Evolutionary conservation across 2,888 invertebrate genomes (phyloP).

Genomic region (Clunio marinus): DNA sequence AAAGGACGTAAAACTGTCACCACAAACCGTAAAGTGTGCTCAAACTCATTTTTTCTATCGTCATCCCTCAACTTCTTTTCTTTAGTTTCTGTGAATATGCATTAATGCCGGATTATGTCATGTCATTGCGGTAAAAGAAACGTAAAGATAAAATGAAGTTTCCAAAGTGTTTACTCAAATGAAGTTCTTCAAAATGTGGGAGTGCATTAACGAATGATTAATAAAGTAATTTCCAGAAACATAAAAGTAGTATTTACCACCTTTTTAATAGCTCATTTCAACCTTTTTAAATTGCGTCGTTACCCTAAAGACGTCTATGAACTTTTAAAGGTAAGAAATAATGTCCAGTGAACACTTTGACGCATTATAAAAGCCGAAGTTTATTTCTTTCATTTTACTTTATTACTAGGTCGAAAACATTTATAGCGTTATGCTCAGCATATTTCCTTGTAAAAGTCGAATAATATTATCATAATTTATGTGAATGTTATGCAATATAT

Average conservation of each 20-base stretch:
- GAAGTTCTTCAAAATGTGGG: slow-evolving; percentile 2
- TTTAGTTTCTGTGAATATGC: slow-evolving; percentile 1
- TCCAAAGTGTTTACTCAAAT: neutral
- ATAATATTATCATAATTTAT: neutral
- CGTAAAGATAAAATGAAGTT: neutral
- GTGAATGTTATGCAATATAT: slow-evolving; percentile 7
- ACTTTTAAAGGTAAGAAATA: too few species aligned
- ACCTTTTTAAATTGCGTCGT: neutral
- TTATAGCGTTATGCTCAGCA: neutral
- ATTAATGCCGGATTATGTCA: neutral
- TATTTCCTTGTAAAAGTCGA: neutral
- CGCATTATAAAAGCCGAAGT: neutral
- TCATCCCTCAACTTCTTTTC: neutral
- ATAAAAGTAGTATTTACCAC: neutral
- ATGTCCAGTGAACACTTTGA: too few species aligned
- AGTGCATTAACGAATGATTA: slow-evolving; percentile 14
- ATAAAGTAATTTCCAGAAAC: slow-evolving; percentile 9
- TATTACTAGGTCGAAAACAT: neutral
- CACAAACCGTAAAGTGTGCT: slow-evolving; percentile 35
- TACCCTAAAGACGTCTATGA: neutral
- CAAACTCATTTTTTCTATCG: neutral
- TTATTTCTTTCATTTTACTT: neutral
- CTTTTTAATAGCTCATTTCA: neutral
- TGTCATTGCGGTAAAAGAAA: neutral
- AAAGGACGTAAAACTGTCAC: slow-evolving; percentile 36